Base-by-base conservation (phyloP, 1,140 invertebrate species). In the Polypedilum vanderplanki region DNA sequence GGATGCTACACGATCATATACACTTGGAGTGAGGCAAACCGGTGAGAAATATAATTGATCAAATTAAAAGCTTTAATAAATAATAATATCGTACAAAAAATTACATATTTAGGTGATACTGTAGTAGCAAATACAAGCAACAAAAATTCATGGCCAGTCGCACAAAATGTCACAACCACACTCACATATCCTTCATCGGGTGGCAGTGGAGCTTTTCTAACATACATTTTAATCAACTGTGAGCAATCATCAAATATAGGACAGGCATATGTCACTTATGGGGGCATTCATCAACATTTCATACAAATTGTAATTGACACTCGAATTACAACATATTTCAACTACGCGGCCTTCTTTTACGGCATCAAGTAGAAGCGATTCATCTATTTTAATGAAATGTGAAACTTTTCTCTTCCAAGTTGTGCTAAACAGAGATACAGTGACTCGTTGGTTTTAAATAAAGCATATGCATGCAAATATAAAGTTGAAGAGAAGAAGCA, bases 231-330 rank as follows among this genome's bases (percentile, higher is more conserved):
- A 73, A 20, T 75, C 24, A 57, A 24, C 41, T 64, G 70, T 57
- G 41, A 75, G n/a, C 75, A 75, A 57, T 73, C 22, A 17, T 73
- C 67, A 9, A 75, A 74, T 40, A 73, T 73, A n/a, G 75, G 75
- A 9, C 8, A 17, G 57, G 75, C 33, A 10, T 73, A 73, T 40
- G 33, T 75, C 8, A 74, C 70, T 12, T 15, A 15, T 24, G 75
- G 75, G 7, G 75, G 75, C 41, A 33, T 75, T 65, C 40, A 67
- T 33, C 40, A 73, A 33, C 20, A 67, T 8, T 73, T 22, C 18
- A 73, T 75, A n/a, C 20, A 67, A 12, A 73, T 46, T 40, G 41
- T 75, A 20, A 17, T 75, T 41, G 67, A 75, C 22, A 70, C 67
- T 33, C 15, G n/a, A 24, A 22, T 20, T 57, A 75, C 75, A 1